Conservation (phyloP, 2,113 vertebrate genomes). For the Thunnus maccoyii region DNA sequence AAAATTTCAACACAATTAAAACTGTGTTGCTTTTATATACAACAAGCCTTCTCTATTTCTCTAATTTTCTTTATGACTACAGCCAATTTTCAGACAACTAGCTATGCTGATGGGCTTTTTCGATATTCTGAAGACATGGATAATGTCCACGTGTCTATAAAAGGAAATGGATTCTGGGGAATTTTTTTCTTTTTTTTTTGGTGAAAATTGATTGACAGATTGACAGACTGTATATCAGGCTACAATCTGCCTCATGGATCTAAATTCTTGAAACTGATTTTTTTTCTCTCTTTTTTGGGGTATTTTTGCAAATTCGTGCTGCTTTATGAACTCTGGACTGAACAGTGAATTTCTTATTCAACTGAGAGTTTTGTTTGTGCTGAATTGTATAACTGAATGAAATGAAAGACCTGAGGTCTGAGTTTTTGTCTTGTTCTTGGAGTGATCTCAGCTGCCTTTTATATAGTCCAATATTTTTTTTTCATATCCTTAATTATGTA, state of each 20-base stretch:
- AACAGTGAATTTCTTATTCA: neutral
- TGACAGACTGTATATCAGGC: neutral
- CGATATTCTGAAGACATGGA: too few species aligned
- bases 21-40: too few species aligned
- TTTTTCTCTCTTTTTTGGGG: neutral
- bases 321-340: neutral
- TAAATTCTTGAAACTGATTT: neutral
- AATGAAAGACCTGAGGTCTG: neutral
- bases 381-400: neutral
- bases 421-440: neutral
- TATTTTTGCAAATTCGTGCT: neutral
- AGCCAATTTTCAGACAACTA: too few species aligned
- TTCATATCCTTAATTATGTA: too few species aligned
- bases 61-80: too few species aligned
- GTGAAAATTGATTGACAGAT: neutral
- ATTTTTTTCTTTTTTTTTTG: too few species aligned
- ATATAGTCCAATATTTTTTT: neutral
- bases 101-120: too few species aligned
- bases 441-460: neutral
- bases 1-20: too few species aligned
- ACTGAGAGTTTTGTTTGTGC: neutral
- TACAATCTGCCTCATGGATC: neutral
- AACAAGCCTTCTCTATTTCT: too few species aligned
- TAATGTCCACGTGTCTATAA: neutral
- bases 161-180: neutral